phyloP scores from a whole-genome alignment of 1,140 invertebrate species.

The Agraylea sexmaculata region DNA sequence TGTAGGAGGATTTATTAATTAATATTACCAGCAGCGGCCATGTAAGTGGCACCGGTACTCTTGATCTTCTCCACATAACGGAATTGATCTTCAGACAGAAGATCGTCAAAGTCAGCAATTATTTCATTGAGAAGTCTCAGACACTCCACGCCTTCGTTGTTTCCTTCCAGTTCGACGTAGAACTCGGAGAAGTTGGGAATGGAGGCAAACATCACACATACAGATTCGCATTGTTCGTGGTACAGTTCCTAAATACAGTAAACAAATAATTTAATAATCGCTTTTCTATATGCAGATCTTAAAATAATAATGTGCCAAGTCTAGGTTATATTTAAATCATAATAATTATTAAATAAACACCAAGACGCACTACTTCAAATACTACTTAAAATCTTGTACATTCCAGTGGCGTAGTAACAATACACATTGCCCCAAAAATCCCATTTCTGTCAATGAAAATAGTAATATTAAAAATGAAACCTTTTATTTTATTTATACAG shows the following conservation, averaged over 20 bases:
- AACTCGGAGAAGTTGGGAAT: slow-evolving; percentile 97
- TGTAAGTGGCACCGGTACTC: slow-evolving; percentile 90
- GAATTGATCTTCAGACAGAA: slow-evolving; percentile 76
- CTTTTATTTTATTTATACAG: too few species aligned
- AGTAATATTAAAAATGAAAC: too few species aligned
- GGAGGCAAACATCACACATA: slow-evolving; percentile 91
- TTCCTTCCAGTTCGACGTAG: slow-evolving; percentile 88
- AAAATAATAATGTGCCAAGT: too few species aligned
- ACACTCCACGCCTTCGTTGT: slow-evolving; percentile 92
- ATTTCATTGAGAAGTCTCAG: slow-evolving; percentile 91
- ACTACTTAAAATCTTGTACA: too few species aligned
- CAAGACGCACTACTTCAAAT: too few species aligned
- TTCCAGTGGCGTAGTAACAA: too few species aligned
- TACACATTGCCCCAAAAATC: too few species aligned
- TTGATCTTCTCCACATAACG: slow-evolving; percentile 95
- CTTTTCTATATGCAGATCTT: too few species aligned
- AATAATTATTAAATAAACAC: too few species aligned
- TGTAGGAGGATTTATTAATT: slow-evolving; percentile 1
- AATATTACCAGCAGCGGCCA: slow-evolving; percentile 81
- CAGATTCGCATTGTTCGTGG: slow-evolving; percentile 88
- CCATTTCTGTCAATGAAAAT: too few species aligned
- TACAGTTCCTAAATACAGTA: slow-evolving; percentile 71
- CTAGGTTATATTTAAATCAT: too few species aligned
- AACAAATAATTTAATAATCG: slow-evolving; percentile 4
- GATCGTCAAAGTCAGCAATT: slow-evolving; percentile 91